Percentiles rank a stretch among this genome's conserved stretches.
Evolutionary conservation across 2,113 vertebrate species (phyloP).

Genomic region (Hemicordylus capensis): DNA sequence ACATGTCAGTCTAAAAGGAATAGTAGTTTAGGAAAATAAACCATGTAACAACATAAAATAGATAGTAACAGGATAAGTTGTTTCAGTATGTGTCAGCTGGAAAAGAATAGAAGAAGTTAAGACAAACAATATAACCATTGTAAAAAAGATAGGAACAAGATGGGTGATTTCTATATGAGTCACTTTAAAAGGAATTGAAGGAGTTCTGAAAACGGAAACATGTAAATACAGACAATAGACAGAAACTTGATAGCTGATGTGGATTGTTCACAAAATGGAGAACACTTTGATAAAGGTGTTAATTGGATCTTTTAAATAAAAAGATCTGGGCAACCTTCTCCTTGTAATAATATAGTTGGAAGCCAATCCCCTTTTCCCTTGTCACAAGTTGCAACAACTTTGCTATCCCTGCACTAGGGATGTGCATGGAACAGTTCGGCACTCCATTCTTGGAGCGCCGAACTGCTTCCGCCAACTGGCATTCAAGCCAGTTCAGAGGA

Average conservation of each 20-base stretch:
- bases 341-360: no score
- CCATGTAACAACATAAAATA: background rate
- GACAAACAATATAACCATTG: background rate
- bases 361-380: no score
- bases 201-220: background rate
- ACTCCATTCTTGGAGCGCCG: no score
- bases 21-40: background rate
- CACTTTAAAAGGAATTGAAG: background rate
- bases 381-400: no score
- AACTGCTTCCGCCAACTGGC: no score
- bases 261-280: background rate
- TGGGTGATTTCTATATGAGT: background rate
- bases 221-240: background rate
- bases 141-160: background rate
- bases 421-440: no score
- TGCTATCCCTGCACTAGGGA: no score
- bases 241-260: background rate
- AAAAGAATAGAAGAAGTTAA: background rate
- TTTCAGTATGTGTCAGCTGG: background rate
- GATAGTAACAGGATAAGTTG: background rate
- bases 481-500: no score
- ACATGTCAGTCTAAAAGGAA: background rate
- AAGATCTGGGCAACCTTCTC: background rate
- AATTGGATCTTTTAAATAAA: background rate
- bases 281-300: background rate